A percentile compares a stretch with the other conserved stretches of the same genome.
Conservation (phyloP, 1,140 invertebrate genomes). For the Pogonognathellus flavescens region DNA sequence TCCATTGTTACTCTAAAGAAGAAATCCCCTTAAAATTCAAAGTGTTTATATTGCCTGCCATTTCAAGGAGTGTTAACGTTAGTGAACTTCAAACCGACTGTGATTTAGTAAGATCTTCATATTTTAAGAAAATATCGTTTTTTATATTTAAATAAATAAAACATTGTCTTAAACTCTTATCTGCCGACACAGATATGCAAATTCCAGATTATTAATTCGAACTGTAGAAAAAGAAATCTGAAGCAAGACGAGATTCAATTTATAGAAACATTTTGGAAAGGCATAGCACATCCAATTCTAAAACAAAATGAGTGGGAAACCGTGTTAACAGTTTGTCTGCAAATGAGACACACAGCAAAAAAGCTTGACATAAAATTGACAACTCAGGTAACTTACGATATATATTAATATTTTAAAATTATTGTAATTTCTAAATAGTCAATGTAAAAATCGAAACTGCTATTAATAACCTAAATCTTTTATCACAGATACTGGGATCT, state of each 20-base stretch:
- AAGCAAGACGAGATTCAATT: background rate
- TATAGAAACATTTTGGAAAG: slow-evolving; percentile 17
- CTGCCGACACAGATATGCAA: slow-evolving; percentile 19
- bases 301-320: background rate
- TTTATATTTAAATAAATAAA: background rate
- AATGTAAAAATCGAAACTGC: no score
- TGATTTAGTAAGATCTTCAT: background rate
- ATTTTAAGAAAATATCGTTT: background rate
- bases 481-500: background rate
- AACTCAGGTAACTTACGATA: background rate
- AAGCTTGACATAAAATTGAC: slow-evolving; percentile 1
- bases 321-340: background rate
- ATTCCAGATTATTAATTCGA: slow-evolving; percentile 14
- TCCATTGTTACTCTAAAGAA: background rate
- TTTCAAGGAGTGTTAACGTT: background rate
- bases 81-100: background rate
- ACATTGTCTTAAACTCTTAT: no score
- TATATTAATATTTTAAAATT: no score
- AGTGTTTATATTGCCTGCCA: slow-evolving; percentile 12
- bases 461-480: no score
- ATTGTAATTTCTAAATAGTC: no score
- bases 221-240: background rate
- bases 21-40: background rate
- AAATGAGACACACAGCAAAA: background rate
- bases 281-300: background rate